Base-by-base conservation (phyloP, 2,797 vertebrate species). In the Lutjanus campechanus region DNA sequence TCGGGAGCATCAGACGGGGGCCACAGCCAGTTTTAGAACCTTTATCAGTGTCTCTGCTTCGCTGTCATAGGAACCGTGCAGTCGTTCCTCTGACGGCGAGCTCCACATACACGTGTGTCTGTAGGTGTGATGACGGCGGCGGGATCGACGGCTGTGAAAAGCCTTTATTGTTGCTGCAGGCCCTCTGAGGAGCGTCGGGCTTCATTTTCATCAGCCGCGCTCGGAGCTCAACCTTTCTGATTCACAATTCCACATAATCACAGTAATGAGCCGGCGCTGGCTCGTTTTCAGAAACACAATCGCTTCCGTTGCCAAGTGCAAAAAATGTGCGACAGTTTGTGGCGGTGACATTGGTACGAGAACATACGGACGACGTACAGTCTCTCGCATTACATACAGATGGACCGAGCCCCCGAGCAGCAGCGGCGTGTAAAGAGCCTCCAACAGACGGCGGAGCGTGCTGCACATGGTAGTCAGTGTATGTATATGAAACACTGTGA, bases 301-400 rank as follows among this genome's bases (percentile, higher is more conserved):
- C 41, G 0, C 15, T 73, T 68, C 49, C 25, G 50, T 22, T 80
- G 87, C 76, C 80, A 89, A 69, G 69, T 49, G 74, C 20, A 58
- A 8, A 85, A 85, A 85, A 79, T 64, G 61, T 68, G 83, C 70
- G 44, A 65, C 83, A 77, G 79, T 76, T 71, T 79, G 84, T 51
- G 79, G 43, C 54, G 20, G 56, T 72, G 73, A 82, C 86, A 76
- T 61, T 20, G 43, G 43, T 41, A 36, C 10, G 13, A 72, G 67
- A 77, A 76, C 83, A 79, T 81, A 85, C 2, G 78, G 86, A 10
- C 13, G 25, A 15, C 17, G 68, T 61, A 60, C 55, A 60, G 63
- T 73, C 59, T 75, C 44, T 81, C 61, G 40, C 69, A 36, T 73
- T 25, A 43, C 20, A 4, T 68, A 9, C 81, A 88, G 83, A 89